phyloP scores from a whole-genome alignment of 2,797 vertebrate genomes.

The Crax fasciolata region DNA sequence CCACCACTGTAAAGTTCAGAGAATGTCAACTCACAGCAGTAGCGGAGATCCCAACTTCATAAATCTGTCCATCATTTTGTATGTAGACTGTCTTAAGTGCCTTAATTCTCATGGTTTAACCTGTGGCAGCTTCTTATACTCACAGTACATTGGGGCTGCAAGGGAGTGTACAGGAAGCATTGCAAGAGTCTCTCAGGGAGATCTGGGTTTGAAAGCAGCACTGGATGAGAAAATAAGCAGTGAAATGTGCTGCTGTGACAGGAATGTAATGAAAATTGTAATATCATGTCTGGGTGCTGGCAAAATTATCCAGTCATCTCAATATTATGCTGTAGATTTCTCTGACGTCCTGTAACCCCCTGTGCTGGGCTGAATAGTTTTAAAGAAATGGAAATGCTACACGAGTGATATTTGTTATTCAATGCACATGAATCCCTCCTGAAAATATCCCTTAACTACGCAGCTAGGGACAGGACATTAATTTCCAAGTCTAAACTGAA shows the following conservation, averaged over 20 bases:
- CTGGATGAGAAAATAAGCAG: not conserved
- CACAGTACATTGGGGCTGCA: not conserved
- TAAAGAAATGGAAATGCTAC: not conserved
- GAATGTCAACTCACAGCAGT: not conserved
- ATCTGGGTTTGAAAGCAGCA: not conserved
- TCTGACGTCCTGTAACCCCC: not conserved
- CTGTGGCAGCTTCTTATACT: not conserved
- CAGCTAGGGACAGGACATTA: not conserved
- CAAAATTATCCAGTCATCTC: not conserved
- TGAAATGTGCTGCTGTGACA: not conserved
- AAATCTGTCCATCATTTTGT: accelerated
- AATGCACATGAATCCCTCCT: not conserved
- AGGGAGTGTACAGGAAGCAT: not conserved
- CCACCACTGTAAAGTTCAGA: not conserved
- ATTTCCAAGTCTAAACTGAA: not conserved
- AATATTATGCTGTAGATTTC: not conserved
- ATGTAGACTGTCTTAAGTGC: not conserved
- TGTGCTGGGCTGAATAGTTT: not conserved
- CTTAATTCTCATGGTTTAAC: not conserved
- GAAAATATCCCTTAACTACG: not conserved
- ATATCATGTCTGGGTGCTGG: not conserved
- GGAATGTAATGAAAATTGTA: not conserved
- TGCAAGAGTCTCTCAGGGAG: not conserved
- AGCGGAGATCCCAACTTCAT: not conserved
- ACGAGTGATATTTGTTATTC: not conserved